A percentile compares a stretch with the other conserved stretches of the same genome.
Evolutionary conservation across 30 jellyfish, hydroid and myxozoan genomes (phyloP).

Genomic region (Nemopilema nomurai): DNA sequence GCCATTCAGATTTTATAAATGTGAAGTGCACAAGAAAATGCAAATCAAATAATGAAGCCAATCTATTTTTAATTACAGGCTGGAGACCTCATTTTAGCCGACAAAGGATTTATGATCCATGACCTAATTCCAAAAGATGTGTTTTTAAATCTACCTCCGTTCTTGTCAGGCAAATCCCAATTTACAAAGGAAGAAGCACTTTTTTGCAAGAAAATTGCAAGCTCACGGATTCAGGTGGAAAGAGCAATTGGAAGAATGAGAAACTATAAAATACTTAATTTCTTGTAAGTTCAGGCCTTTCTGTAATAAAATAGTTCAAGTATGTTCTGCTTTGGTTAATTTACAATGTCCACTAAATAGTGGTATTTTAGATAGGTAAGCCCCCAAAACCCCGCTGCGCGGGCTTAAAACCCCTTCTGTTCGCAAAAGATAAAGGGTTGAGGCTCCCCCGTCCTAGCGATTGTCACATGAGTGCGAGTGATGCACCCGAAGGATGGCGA

Average conservation of each 20-base stretch:
- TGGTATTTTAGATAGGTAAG: slow-evolving; percentile 5
- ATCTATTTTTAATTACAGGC: slow-evolving; percentile 4
- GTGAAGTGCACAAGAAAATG: neutral
- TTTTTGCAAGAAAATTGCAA: slow-evolving; percentile 23
- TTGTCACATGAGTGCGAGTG: no score
- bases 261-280: slow-evolving; percentile 23
- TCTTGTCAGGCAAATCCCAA: slow-evolving; percentile 31
- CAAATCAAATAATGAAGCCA: neutral
- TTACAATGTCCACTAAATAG: slow-evolving; percentile 34
- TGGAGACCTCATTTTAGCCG: slow-evolving; percentile 39
- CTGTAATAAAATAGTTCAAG: slow-evolving; percentile 15
- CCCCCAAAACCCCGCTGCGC: no score
- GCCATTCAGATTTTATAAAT: neutral
- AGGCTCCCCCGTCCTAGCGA: no score
- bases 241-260: slow-evolving; percentile 37
- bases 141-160: slow-evolving; percentile 44
- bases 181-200: slow-evolving; percentile 38
- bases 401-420: no score
- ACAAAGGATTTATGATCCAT: slow-evolving; percentile 47
- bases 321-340: slow-evolving; percentile 46
- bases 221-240: slow-evolving; percentile 57
- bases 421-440: no score
- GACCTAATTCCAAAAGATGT: slow-evolving; percentile 37
- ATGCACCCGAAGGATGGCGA: no score
- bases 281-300: slow-evolving; percentile 14